These are phyloP conservation scores for Gymnosoma rotundatum DNA, from an alignment of 2,888 invertebrate species.

Conservation along the genomic window DNA sequence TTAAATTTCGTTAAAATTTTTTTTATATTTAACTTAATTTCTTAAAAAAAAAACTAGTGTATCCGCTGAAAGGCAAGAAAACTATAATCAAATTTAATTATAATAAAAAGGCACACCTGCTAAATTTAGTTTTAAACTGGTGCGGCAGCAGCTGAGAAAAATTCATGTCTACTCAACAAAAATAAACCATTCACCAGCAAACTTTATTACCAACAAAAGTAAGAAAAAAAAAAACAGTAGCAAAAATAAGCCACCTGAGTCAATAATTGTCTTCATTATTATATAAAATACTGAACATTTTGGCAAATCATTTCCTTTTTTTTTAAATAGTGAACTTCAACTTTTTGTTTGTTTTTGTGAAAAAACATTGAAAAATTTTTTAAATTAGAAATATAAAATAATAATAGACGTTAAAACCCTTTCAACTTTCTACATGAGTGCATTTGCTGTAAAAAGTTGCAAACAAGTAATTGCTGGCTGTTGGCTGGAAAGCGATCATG, in stretches of 20 bases:
- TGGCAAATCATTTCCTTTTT: conserved; percentile 50
- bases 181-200: conserved; percentile 38
- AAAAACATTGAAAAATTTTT: neutral
- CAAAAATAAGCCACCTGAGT: conserved; percentile 43
- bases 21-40: neutral
- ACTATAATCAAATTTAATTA: conserved; percentile 8
- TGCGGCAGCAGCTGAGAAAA: conserved; percentile 30
- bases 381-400: conserved; percentile 14
- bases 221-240: neutral
- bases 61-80: conserved; percentile 18
- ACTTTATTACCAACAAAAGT: conserved; percentile 8
- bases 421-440: conserved; percentile 55
- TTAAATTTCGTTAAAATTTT: conserved; percentile 1
- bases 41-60: neutral
- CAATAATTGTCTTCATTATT: conserved; percentile 23
- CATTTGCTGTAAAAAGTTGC: conserved; percentile 14
- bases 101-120: conserved; percentile 61
- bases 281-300: conserved; percentile 9
- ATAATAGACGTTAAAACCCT: conserved; percentile 31
- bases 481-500: conserved; percentile 33
- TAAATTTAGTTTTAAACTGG: conserved; percentile 58
- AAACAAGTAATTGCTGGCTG: neutral
- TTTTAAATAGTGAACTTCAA: conserved; percentile 62
- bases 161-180: conserved; percentile 51
- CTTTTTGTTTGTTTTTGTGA: conserved; percentile 8